A percentile compares a stretch with the other conserved stretches of the same genome.
Conservation (phyloP, 92 coral and sea anemone species). For the Epizoanthus scotinus region DNA sequence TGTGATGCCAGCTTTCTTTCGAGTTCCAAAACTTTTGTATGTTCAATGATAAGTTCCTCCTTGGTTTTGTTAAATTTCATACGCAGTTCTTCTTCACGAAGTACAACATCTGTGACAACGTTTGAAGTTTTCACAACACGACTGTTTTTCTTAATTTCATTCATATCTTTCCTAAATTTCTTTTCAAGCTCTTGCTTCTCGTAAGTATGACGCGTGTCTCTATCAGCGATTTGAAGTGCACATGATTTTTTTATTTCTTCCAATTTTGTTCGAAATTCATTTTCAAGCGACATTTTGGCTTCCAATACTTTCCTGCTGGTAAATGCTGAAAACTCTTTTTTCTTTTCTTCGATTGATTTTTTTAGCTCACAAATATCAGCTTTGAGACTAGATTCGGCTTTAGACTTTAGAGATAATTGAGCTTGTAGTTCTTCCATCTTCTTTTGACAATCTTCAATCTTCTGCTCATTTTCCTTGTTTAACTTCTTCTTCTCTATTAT, state of each 20-base stretch:
- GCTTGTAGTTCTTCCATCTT: constrained; percentile 3
- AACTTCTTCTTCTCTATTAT: constrained; percentile 7
- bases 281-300: neutral
- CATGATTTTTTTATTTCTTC: neutral
- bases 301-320: neutral
- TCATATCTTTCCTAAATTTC: neutral
- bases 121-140: neutral
- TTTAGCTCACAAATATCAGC: constrained; percentile 6
- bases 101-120: neutral
- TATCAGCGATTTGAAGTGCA: neutral
- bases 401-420: neutral
- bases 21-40: neutral
- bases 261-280: neutral
- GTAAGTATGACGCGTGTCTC: neutral
- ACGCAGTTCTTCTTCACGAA: neutral
- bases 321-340: neutral
- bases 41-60: neutral
- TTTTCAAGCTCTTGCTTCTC: constrained; percentile 3
- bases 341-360: neutral
- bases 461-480: neutral
- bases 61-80: neutral
- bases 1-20: constrained; percentile 19
- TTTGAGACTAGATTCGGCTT: neutral
- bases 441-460: constrained; percentile 2
- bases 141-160: neutral